phyloP scores from a whole-genome alignment of 2,797 vertebrate species.

The Spinibarbus caldwelli region DNA sequence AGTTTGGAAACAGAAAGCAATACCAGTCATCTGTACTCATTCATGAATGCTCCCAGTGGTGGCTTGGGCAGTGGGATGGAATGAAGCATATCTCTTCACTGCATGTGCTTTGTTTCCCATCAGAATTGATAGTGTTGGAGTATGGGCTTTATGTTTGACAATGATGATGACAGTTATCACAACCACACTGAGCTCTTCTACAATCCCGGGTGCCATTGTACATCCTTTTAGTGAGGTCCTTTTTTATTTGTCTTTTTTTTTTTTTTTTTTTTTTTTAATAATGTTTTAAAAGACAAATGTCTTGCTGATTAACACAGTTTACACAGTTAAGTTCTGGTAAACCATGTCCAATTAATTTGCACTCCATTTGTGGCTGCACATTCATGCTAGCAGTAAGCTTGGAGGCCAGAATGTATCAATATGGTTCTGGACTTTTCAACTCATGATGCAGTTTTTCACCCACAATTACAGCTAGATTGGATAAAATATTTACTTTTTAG shows the following conservation, averaged over 20 bases:
- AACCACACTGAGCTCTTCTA: neutral
- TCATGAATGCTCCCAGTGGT: neutral
- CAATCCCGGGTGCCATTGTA: neutral
- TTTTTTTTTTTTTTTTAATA: no score
- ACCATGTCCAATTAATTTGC: neutral
- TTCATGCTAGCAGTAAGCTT: neutral
- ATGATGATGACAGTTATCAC: neutral
- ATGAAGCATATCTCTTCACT: neutral
- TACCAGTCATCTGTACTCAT: constrained; percentile 17
- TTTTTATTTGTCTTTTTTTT: neutral
- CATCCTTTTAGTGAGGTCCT: neutral
- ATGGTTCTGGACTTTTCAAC: no score
- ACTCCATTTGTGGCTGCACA: neutral
- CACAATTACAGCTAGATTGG: no score
- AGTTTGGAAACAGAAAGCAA: neutral
- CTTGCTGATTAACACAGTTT: neutral
- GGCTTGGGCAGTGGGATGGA: neutral
- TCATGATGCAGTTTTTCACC: no score
- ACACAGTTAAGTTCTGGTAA: no score
- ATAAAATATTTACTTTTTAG: no score
- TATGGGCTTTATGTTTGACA: neutral
- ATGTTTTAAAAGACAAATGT: neutral
- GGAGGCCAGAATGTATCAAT: no score
- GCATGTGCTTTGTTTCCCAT: neutral
- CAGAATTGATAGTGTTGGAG: neutral